Conservation (phyloP, 2,113 vertebrate species). For the Corydoras maculifer region DNA sequence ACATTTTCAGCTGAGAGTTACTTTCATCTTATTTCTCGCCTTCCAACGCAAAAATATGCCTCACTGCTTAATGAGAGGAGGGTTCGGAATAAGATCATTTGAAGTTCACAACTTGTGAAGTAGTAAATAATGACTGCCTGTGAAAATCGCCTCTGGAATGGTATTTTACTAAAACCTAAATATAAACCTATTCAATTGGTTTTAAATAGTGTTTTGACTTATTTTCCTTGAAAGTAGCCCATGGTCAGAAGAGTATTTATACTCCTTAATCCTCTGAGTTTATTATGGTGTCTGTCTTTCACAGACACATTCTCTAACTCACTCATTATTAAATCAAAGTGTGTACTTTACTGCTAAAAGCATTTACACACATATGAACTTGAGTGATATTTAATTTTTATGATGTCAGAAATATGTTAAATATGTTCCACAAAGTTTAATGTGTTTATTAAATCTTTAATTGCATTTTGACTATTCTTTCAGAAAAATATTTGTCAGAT, state of each 20-base stretch:
- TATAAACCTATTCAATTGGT: conserved; percentile 34
- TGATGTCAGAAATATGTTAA: too few species aligned
- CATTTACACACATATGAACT: too few species aligned
- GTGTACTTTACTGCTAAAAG: too few species aligned
- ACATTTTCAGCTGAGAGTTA: conserved; percentile 38
- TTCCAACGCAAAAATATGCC: conserved; percentile 40
- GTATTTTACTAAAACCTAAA: conserved; percentile 40
- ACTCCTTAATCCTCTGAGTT: conserved; percentile 20
- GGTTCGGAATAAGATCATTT: conserved; percentile 20
- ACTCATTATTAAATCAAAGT: too few species aligned
- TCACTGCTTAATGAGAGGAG: conserved; percentile 15
- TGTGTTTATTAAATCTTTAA: too few species aligned
- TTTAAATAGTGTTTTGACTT: conserved; percentile 2
- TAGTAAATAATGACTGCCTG: conserved; percentile 47
- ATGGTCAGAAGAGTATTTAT: background rate
- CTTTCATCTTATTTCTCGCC: conserved; percentile 43
- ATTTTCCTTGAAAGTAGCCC: background rate
- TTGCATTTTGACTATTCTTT: too few species aligned
- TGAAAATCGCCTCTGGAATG: background rate
- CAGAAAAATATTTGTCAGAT: too few species aligned
- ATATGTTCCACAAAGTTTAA: too few species aligned
- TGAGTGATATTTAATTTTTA: too few species aligned
- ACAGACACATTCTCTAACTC: background rate
- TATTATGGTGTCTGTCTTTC: conserved; percentile 21
- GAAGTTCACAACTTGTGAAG: conserved; percentile 12